Evolutionary conservation across 2,888 invertebrate genomes (phyloP).

Genomic region (Coleophora deauratella): DNA sequence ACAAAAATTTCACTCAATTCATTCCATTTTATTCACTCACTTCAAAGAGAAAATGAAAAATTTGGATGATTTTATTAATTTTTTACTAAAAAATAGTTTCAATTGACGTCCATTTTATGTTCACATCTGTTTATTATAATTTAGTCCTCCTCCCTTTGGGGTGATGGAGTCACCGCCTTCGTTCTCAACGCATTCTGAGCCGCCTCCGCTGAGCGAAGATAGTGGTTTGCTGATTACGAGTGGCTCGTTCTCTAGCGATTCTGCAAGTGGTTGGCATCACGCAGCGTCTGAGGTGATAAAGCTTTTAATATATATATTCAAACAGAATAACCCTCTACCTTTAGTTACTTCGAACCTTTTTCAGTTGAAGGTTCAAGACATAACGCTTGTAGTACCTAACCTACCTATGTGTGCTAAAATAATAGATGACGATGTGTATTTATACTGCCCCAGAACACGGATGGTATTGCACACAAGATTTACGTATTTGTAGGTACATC

Average conservation of each 20-base stretch:
- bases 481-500: too few species aligned
- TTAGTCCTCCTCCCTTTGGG: constrained; percentile 22
- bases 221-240: constrained; percentile 82
- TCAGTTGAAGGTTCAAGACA: too few species aligned
- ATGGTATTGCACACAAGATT: too few species aligned
- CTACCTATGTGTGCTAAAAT: too few species aligned
- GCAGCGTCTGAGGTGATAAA: constrained; percentile 78
- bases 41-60: background rate
- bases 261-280: constrained; percentile 79
- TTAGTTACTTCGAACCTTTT: too few species aligned
- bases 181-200: constrained; percentile 83
- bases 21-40: background rate
- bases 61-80: background rate
- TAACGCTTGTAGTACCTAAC: too few species aligned
- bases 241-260: constrained; percentile 84
- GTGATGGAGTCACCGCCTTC: constrained; percentile 86
- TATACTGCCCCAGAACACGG: too few species aligned
- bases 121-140: constrained; percentile 19
- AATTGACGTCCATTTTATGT: constrained; percentile 27
- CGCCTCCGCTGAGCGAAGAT: constrained; percentile 82
- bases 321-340: too few species aligned
- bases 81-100: too few species aligned
- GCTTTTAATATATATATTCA: too few species aligned
- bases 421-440: too few species aligned
- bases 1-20: too few species aligned